These are phyloP conservation scores for Arothron firmamentum DNA, from an alignment of 2,113 vertebrate species.

Conservation along the genomic window DNA sequence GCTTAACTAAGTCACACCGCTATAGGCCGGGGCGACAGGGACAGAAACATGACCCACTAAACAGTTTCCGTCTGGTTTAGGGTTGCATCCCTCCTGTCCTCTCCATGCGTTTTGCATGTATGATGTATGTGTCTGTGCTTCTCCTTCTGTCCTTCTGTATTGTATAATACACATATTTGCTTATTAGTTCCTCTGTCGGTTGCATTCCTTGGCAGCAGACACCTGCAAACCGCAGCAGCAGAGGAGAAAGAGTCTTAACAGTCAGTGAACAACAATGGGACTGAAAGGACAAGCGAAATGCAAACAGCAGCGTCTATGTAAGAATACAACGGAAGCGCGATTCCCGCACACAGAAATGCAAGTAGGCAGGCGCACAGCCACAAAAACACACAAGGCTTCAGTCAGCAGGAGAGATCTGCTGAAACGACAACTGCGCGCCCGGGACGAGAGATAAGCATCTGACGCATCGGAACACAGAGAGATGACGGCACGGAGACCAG, in stretches of 20 bases:
- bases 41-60: too few species aligned
- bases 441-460: slow-evolving; percentile 46
- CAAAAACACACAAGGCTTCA: slow-evolving; percentile 38
- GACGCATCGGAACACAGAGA: slow-evolving; percentile 24
- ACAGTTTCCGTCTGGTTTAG: too few species aligned
- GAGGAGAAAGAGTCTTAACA: background rate
- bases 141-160: too few species aligned
- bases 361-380: slow-evolving; percentile 18
- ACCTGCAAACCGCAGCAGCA: background rate
- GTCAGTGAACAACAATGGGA: background rate
- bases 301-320: slow-evolving; percentile 38
- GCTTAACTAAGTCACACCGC: too few species aligned
- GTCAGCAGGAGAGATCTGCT: slow-evolving; percentile 64
- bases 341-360: slow-evolving; percentile 6
- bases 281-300: slow-evolving; percentile 20
- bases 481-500: slow-evolving; percentile 14
- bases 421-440: slow-evolving; percentile 45
- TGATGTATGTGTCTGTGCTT: too few species aligned
- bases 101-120: too few species aligned
- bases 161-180: too few species aligned
- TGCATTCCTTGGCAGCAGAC: background rate
- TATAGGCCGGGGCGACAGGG: too few species aligned
- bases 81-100: too few species aligned
- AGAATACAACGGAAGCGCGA: slow-evolving; percentile 36
- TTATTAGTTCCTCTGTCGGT: too few species aligned